Evolutionary conservation across 2,113 vertebrate genomes (phyloP).

Genomic region (Aspidoscelis tigris): DNA sequence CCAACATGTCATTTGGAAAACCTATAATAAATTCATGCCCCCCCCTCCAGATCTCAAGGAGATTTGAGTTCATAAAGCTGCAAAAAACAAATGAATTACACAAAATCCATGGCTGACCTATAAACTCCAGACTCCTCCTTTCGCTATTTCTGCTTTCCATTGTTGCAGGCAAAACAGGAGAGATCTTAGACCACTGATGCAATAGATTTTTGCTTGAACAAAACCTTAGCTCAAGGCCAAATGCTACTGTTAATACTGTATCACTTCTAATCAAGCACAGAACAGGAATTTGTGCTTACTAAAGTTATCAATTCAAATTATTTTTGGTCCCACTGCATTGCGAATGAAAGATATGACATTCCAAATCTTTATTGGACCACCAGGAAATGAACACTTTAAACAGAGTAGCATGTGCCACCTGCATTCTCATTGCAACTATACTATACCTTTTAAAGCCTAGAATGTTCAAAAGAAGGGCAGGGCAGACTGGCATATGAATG

Average conservation of each 20-base stretch:
- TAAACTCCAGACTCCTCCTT: constrained; percentile 41
- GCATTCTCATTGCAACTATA: too few species aligned
- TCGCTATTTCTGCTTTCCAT: constrained; percentile 34
- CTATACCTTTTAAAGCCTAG: too few species aligned
- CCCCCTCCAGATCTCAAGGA: constrained; percentile 42
- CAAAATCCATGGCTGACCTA: constrained; percentile 53
- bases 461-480: too few species aligned
- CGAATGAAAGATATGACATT: background rate
- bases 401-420: too few species aligned
- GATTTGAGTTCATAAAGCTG: constrained; percentile 57
- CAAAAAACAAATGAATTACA: constrained; percentile 55
- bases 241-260: constrained; percentile 26
- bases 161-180: constrained; percentile 51
- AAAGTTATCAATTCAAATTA: constrained; percentile 14
- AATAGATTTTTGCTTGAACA: constrained; percentile 45
- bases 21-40: constrained; percentile 14
- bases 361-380: background rate
- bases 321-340: constrained; percentile 7
- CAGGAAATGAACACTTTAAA: background rate
- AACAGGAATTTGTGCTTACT: constrained; percentile 42
- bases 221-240: constrained; percentile 53
- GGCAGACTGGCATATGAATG: too few species aligned
- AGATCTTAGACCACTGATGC: constrained; percentile 36
- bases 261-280: constrained; percentile 34
- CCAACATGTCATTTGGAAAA: constrained; percentile 27